Conservation (phyloP, 2,888 invertebrate species). For the Chironomus riparius region DNA sequence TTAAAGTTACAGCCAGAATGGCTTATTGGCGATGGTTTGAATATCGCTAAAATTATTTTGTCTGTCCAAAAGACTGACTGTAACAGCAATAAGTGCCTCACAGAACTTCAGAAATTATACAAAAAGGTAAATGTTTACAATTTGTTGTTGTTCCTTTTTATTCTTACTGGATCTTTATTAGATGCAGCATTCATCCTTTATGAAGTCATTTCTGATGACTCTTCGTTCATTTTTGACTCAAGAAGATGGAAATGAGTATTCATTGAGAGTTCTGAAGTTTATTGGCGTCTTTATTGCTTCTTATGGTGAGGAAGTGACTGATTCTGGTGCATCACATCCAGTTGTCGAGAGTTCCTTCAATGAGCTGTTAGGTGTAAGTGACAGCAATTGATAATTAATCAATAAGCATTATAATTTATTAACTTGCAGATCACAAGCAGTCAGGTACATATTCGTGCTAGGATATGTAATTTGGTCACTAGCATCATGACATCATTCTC, state of each 20-base stretch:
- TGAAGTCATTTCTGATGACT: slow-evolving; percentile 54
- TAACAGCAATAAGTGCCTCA: slow-evolving; percentile 47
- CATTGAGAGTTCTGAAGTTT: slow-evolving; percentile 60
- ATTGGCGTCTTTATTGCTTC: slow-evolving; percentile 60
- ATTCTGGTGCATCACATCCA: slow-evolving; percentile 33
- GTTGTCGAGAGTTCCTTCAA: slow-evolving; percentile 35
- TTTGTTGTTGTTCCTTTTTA: not conserved
- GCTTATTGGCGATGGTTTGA: not conserved
- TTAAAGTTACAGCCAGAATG: not conserved
- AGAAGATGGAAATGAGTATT: slow-evolving; percentile 57
- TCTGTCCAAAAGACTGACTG: slow-evolving; percentile 13
- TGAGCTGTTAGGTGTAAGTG: slow-evolving; percentile 36
- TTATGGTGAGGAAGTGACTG: slow-evolving; percentile 44
- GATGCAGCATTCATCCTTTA: slow-evolving; percentile 50
- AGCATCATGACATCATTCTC: slow-evolving; percentile 64
- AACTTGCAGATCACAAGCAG: slow-evolving; percentile 38
- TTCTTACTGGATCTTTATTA: slow-evolving; percentile 35
- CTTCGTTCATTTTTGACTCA: slow-evolving; percentile 55
- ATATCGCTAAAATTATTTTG: not conserved
- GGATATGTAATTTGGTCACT: slow-evolving; percentile 69
- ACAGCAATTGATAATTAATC: not conserved
- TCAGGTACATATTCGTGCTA: slow-evolving; percentile 51
- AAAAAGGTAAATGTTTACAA: slow-evolving; percentile 46
- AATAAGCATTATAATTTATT: not conserved
- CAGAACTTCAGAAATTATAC: slow-evolving; percentile 53